Conservation (phyloP, 2,113 vertebrate species). For the Pagrus major region DNA sequence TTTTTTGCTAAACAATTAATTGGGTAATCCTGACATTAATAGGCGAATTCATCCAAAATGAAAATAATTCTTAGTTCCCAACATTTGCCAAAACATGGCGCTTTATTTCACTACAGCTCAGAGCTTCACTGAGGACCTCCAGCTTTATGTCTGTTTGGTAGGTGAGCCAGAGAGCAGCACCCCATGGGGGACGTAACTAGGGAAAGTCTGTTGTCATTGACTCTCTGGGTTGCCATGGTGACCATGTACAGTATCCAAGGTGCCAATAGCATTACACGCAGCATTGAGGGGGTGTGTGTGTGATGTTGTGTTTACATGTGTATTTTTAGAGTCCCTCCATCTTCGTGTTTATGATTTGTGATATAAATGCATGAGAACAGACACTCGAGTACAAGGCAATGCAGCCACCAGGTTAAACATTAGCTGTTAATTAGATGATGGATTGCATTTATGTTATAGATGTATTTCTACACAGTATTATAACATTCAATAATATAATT, state of each 20-base stretch:
- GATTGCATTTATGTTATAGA: background rate
- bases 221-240: constrained; percentile 61
- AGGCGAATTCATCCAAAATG: too few species aligned
- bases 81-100: background rate
- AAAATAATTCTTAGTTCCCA: too few species aligned
- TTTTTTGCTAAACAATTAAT: too few species aligned
- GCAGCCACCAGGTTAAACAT: background rate
- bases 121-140: constrained; percentile 18
- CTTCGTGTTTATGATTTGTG: constrained; percentile 11
- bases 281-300: constrained; percentile 13
- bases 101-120: background rate
- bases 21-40: too few species aligned
- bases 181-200: constrained; percentile 61
- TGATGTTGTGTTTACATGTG: constrained; percentile 31
- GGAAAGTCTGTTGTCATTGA: constrained; percentile 69
- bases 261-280: constrained; percentile 48
- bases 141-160: constrained; percentile 16
- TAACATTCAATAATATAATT: background rate
- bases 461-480: background rate
- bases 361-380: background rate
- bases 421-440: background rate
- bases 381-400: background rate
- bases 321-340: constrained; percentile 55
- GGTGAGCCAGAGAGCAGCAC: background rate
- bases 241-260: constrained; percentile 66